Evolutionary conservation across 2,797 vertebrate genomes (phyloP), one percentile per base, ranked within the genome.

Genomic region (Bovichtus variegatus): DNA sequence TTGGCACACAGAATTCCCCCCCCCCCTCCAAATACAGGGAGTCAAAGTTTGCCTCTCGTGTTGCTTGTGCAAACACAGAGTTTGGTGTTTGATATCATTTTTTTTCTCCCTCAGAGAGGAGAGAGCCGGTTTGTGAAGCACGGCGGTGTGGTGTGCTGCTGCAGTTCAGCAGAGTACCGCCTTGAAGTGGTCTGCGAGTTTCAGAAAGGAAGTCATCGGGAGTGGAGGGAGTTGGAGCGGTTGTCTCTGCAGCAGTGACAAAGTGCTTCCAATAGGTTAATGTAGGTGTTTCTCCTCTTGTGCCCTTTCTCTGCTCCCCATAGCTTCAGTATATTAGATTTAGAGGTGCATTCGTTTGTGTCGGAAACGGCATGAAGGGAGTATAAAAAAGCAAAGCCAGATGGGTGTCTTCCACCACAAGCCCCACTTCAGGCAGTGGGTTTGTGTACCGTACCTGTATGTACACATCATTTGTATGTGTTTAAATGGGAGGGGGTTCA

Each of bases 1-100:
- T 94, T 95, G 94, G 94, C 93, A 86, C 80, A 44, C 54, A 44
- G 81, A 41, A 68, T 62, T 86, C 78, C 86, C 91, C 89, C 78
- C 87, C 89, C n/a, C n/a, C n/a, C n/a, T n/a, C n/a, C n/a, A 34
- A 90, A 82, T 83, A 82, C 76, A 82, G 82, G 85, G 88, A 93
- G 91, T 94, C 89, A 92, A 89, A 93, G 92, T 94, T 93, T 93
- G 90, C 91, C 86, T 95, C 94, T 94, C 85, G 73, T 90, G 90
- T 95, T 92, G 87, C 93, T 91, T 92, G 77, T 89, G 92, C 90
- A 94, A 94, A 95, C 90, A 91, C 82, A 86, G 83, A 81, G 84
- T 84, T 83, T 86, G 81, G 84, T 87, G 87, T 94, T 93, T 92
- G 87, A 93, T 92, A 87, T 90, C 44, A 29, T 82, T 81, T 72